Conservation (phyloP, 2,888 invertebrate genomes). For the Caenorhabditis sp. region DNA sequence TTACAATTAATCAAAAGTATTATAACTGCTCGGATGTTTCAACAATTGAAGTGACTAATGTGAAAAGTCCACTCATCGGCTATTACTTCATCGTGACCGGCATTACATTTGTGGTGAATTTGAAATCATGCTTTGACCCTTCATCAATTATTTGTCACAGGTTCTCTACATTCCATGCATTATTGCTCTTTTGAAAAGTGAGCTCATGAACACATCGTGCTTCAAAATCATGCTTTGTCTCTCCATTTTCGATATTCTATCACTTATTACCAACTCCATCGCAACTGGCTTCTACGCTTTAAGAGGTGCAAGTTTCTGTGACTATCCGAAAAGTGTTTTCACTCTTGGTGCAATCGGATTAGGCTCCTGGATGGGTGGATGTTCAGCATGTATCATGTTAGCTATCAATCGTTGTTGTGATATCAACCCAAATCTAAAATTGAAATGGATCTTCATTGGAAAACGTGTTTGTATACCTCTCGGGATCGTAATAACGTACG, state of each 20-base stretch:
- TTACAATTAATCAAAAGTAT: slow-evolving; percentile 11
- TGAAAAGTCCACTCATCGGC: slow-evolving; percentile 10
- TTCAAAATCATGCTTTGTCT: slow-evolving; percentile 37
- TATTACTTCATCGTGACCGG: slow-evolving; percentile 19
- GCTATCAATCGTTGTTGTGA: slow-evolving; percentile 38
- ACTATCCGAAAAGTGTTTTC: slow-evolving; percentile 17
- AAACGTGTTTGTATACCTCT: slow-evolving; percentile 14
- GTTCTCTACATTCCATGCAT: slow-evolving; percentile 24
- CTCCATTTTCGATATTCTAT: slow-evolving; percentile 26
- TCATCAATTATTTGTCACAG: too few species aligned
- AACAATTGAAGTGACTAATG: slow-evolving; percentile 4
- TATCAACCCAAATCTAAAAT: slow-evolving; percentile 20
- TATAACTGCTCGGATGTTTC: slow-evolving; percentile 26
- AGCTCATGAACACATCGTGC: slow-evolving; percentile 30
- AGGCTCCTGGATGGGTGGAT: slow-evolving; percentile 39
- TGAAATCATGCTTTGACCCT: too few species aligned
- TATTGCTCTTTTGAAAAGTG: slow-evolving; percentile 14
- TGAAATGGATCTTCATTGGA: slow-evolving; percentile 23
- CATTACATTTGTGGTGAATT: slow-evolving; percentile 17
- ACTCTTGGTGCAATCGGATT: slow-evolving; percentile 21
- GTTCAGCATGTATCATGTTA: slow-evolving; percentile 25
- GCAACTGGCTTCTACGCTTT: slow-evolving; percentile 24
- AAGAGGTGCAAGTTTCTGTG: slow-evolving; percentile 18
- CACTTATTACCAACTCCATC: slow-evolving; percentile 26
- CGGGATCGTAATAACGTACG: slow-evolving; percentile 8